These are phyloP conservation scores for Myotis pilosus DNA, from an alignment of 2,797 vertebrate genomes.

Conservation along the genomic window DNA sequence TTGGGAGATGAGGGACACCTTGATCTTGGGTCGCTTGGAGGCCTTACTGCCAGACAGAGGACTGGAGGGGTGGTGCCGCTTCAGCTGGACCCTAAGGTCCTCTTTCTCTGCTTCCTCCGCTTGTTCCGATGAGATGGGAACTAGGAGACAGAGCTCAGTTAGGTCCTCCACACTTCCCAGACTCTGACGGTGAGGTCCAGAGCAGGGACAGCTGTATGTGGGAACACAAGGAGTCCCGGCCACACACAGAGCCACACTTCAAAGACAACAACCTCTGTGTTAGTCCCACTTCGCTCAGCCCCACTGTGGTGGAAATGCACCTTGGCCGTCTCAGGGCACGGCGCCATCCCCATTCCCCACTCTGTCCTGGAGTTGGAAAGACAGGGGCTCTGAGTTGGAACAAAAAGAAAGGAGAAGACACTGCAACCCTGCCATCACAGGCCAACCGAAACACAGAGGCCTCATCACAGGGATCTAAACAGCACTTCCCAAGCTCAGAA, in stretches of 20 bases:
- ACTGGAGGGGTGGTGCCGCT: constrained; percentile 91
- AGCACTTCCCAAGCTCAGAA: not conserved
- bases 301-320: not conserved
- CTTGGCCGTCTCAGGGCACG: not conserved
- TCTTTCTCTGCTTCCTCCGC: constrained; percentile 90
- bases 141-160: constrained; percentile 81
- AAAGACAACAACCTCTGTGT: not conserved
- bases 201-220: not conserved
- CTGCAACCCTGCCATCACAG: not conserved
- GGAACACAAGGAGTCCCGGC: not conserved
- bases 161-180: not conserved
- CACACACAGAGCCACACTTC: not conserved
- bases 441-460: not conserved
- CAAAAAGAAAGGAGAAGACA: not conserved
- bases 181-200: not conserved
- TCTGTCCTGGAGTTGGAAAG: not conserved
- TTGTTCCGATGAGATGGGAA: constrained; percentile 92
- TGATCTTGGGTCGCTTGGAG: constrained; percentile 96
- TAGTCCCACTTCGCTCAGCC: not conserved
- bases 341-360: not conserved
- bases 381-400: not conserved
- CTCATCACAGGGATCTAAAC: not conserved
- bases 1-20: constrained; percentile 96
- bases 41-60: constrained; percentile 87
- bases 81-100: constrained; percentile 90